phyloP scores from a whole-genome alignment of 92 coral and sea anemone genomes.

The Siderastrea radians region DNA sequence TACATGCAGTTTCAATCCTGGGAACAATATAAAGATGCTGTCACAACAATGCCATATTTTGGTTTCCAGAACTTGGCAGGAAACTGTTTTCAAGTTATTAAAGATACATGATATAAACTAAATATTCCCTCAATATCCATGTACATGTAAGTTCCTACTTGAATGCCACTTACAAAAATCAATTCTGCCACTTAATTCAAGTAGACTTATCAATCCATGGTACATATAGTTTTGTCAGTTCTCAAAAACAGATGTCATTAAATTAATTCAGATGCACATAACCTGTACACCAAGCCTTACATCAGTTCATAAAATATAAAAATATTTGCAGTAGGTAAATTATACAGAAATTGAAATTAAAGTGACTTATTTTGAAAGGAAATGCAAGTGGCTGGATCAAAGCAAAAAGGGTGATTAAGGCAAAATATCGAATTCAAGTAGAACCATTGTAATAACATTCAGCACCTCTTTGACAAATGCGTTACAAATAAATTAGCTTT shows the following conservation, averaged over 20 bases:
- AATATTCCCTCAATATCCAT: neutral
- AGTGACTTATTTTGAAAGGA: neutral
- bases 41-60: slow-evolving; percentile 14
- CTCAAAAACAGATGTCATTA: neutral
- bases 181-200: neutral
- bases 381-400: neutral
- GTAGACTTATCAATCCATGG: neutral
- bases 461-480: neutral
- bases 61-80: slow-evolving; percentile 6
- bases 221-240: neutral
- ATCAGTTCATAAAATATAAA: neutral
- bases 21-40: neutral
- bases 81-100: slow-evolving; percentile 38
- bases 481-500: neutral
- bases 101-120: slow-evolving; percentile 37
- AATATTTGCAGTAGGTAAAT: neutral
- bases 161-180: neutral
- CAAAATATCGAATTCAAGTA: neutral
- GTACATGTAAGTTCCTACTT: neutral
- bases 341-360: neutral
- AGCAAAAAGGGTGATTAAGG: neutral
- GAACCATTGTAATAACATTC: neutral
- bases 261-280: neutral
- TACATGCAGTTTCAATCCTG: neutral
- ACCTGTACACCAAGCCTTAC: neutral